These are phyloP conservation scores for Clitarchus hookeri DNA, from an alignment of 2,888 invertebrate species.

Conservation along the genomic window DNA sequence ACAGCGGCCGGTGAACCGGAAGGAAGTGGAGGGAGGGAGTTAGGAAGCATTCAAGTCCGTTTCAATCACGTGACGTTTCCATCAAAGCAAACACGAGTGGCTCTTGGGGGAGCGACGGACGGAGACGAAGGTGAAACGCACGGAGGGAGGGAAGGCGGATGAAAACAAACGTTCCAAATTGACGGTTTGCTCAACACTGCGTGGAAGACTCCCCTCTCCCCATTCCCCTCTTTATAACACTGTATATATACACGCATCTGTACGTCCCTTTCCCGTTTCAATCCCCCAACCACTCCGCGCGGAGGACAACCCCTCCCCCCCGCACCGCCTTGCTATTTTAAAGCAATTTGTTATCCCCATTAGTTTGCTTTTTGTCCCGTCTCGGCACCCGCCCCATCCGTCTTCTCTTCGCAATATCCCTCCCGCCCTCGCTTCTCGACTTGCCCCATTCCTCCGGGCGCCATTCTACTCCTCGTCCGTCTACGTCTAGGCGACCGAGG, in stretches of 20 bases:
- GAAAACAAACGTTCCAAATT: conserved; percentile 26
- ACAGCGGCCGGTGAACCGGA: conserved; percentile 5
- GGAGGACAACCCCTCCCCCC: not conserved
- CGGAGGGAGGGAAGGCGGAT: not conserved
- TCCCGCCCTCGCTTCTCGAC: not conserved
- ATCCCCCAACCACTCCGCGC: no score
- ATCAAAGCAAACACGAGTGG: conserved; percentile 21
- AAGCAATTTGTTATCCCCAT: conserved; percentile 28
- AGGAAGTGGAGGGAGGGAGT: conserved; percentile 10
- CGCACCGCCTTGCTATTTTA: conserved; percentile 11
- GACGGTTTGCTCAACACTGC: conserved; percentile 6
- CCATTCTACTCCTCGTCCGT: conserved; percentile 5
- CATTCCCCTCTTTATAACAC: not conserved
- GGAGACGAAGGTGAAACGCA: not conserved
- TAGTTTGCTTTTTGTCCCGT: conserved; percentile 20
- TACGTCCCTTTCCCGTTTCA: no score
- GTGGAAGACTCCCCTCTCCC: not conserved
- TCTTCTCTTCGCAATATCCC: conserved; percentile 22
- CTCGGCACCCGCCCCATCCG: not conserved
- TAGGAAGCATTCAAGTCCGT: conserved; percentile 24
- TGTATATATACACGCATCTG: not conserved
- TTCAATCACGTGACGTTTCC: conserved; percentile 26
- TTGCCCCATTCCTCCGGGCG: not conserved
- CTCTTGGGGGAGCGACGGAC: not conserved
- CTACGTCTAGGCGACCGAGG: not conserved